Conservation (phyloP, 2,888 invertebrate genomes). For the Abrostola tripartita region DNA sequence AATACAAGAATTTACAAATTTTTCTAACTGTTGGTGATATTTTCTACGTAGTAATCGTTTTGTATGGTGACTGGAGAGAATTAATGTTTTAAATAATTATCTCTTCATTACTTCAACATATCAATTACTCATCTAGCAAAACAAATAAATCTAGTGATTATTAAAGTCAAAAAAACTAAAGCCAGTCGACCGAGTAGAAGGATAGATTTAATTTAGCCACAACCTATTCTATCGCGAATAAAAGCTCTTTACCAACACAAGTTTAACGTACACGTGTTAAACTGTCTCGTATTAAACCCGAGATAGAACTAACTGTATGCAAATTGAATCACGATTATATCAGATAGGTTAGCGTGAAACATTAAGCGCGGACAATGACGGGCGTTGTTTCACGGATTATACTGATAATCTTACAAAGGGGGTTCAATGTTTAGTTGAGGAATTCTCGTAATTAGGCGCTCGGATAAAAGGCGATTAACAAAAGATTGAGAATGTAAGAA, state of each 20-base stretch:
- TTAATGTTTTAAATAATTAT: no score
- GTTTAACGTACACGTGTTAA: slow-evolving; percentile 31
- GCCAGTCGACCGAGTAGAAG: neutral
- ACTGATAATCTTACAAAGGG: slow-evolving; percentile 9
- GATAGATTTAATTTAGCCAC: neutral
- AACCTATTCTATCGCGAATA: neutral
- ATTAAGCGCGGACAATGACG: slow-evolving; percentile 50
- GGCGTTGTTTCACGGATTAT: slow-evolving; percentile 52
- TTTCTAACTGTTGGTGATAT: no score
- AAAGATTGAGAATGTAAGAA: no score
- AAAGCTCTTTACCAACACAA: slow-evolving; percentile 21
- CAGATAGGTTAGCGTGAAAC: slow-evolving; percentile 45
- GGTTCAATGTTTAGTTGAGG: slow-evolving; percentile 30
- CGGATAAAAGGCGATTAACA: neutral
- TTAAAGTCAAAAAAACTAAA: neutral
- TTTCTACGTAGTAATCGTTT: no score
- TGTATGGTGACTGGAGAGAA: no score
- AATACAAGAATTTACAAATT: neutral
- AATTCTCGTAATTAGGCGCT: slow-evolving; percentile 43
- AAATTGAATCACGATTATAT: slow-evolving; percentile 58
- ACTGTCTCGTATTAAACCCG: slow-evolving; percentile 44
- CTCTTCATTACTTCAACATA: neutral
- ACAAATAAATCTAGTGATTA: no score
- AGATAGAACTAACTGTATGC: slow-evolving; percentile 53
- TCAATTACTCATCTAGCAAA: neutral